Evolutionary conservation across 2,113 vertebrate species (phyloP).

Genomic region (Vulpes ferrilata): DNA sequence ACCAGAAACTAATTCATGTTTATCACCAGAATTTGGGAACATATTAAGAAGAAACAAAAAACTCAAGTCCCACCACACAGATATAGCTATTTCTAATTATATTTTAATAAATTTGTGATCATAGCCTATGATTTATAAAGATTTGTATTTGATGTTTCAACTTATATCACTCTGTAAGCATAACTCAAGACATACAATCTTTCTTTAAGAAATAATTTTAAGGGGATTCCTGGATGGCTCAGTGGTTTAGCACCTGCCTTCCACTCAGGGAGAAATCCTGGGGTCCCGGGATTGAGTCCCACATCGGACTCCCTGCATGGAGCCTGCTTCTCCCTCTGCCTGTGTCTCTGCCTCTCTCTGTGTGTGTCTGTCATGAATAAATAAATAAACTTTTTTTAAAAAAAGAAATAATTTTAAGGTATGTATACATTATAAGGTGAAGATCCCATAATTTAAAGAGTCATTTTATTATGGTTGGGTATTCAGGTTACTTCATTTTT

Average conservation of each 20-base stretch:
- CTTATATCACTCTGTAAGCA: neutral
- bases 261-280: too few species aligned
- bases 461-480: neutral
- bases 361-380: too few species aligned
- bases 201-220: conserved; percentile 17
- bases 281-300: too few species aligned
- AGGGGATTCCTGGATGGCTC: neutral
- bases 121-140: neutral
- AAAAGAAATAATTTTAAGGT: neutral
- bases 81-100: neutral
- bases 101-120: conserved; percentile 12
- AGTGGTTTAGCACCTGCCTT: too few species aligned
- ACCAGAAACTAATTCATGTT: neutral
- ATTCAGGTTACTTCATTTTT: neutral
- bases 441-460: neutral
- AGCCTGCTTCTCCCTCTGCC: too few species aligned
- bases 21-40: neutral
- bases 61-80: neutral
- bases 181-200: neutral
- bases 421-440: neutral
- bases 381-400: too few species aligned
- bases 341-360: too few species aligned
- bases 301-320: too few species aligned
- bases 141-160: neutral
- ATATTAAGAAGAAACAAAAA: conserved; percentile 35